phyloP scores from a whole-genome alignment of 2,888 invertebrate species.

The Carabus problematicus region DNA sequence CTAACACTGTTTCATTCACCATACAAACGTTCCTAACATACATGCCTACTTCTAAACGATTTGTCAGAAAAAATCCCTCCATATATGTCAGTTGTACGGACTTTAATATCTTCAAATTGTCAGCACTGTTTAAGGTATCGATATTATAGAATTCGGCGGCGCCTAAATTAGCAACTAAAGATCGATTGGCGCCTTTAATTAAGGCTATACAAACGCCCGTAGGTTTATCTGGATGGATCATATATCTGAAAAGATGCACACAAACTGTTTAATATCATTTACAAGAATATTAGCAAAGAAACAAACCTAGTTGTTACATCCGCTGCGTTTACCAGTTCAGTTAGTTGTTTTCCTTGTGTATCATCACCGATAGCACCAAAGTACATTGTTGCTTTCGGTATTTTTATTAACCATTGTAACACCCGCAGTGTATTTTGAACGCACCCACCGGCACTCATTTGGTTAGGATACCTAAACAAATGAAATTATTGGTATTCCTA shows the following conservation, averaged over 20 bases:
- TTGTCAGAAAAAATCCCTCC: slow-evolving; percentile 67
- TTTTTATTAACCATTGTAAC: slow-evolving; percentile 56
- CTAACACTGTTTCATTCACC: slow-evolving; percentile 56
- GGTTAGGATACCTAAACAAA: slow-evolving; percentile 48
- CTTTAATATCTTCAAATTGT: slow-evolving; percentile 48
- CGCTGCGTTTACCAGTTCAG: slow-evolving; percentile 54
- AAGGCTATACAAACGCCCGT: slow-evolving; percentile 65
- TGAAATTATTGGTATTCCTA: slow-evolving; percentile 1
- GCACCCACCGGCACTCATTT: slow-evolving; percentile 59
- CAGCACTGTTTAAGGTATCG: slow-evolving; percentile 50
- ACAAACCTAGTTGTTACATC: slow-evolving; percentile 58
- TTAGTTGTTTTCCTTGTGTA: slow-evolving; percentile 57
- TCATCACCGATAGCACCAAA: slow-evolving; percentile 65
- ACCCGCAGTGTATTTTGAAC: slow-evolving; percentile 62
- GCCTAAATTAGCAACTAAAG: slow-evolving; percentile 64
- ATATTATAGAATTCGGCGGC: slow-evolving; percentile 61
- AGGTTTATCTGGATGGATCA: slow-evolving; percentile 51
- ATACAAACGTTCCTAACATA: slow-evolving; percentile 59
- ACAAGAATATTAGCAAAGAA: not conserved
- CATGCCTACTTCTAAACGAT: slow-evolving; percentile 59
- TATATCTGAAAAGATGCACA: slow-evolving; percentile 44
- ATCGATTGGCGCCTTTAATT: slow-evolving; percentile 58
- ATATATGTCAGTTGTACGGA: slow-evolving; percentile 59
- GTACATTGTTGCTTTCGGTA: slow-evolving; percentile 53
- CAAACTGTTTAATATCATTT: not conserved